Percentiles rank a stretch among this genome's conserved stretches.
Conservation (phyloP, 2,888 invertebrate species). For the Heliconius hortense region DNA sequence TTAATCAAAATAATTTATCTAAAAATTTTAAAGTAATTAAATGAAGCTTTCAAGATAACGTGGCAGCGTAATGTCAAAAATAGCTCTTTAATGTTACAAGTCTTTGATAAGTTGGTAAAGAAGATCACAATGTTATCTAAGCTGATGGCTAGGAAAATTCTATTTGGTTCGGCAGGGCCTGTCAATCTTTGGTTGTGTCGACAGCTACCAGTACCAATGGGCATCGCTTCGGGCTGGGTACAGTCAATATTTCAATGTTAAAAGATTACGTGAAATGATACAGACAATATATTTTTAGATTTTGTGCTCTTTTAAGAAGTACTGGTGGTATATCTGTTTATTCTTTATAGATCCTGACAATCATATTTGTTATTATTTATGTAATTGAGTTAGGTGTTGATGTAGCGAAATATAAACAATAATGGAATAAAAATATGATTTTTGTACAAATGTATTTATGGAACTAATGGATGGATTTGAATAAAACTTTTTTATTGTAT, state of each 20-base stretch:
- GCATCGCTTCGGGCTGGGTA: constrained; percentile 54
- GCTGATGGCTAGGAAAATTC: constrained; percentile 54
- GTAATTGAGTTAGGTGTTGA: background rate
- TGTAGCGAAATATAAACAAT: background rate
- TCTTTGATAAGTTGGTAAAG: constrained; percentile 13
- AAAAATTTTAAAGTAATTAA: background rate
- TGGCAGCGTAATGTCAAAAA: constrained; percentile 16
- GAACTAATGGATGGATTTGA: too few relatives aligned
- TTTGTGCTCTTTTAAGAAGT: background rate
- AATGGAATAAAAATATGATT: too few relatives aligned
- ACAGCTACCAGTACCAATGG: constrained; percentile 63
- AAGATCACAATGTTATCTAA: constrained; percentile 32
- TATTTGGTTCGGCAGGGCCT: constrained; percentile 51
- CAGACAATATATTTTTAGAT: constrained; percentile 15
- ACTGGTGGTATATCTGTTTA: background rate
- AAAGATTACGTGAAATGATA: constrained; percentile 51
- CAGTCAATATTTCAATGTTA: constrained; percentile 52
- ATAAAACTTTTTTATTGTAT: too few relatives aligned
- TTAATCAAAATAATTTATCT: background rate
- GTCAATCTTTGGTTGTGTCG: constrained; percentile 57
- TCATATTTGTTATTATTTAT: background rate
- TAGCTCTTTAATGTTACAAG: constrained; percentile 17
- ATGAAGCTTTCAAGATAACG: background rate
- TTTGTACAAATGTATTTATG: too few relatives aligned
- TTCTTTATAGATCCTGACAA: background rate